Evolutionary conservation across 2,888 invertebrate species (phyloP).

Genomic region (Bibio marci): DNA sequence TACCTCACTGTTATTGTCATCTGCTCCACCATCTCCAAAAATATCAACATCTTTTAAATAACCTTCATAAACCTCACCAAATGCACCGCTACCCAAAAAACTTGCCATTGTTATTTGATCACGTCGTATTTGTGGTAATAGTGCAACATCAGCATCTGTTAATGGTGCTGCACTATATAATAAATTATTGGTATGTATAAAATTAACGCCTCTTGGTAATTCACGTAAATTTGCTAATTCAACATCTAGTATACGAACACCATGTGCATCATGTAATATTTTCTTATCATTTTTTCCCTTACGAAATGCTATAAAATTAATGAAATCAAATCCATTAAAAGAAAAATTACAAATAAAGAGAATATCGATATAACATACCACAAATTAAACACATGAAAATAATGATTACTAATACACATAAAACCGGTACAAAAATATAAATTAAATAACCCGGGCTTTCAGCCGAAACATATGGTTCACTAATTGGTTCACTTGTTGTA

Average conservation of each 20-base stretch:
- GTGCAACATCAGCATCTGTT: constrained; percentile 60
- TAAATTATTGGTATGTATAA: constrained; percentile 69
- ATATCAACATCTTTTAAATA: constrained; percentile 45
- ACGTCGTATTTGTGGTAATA: constrained; percentile 69
- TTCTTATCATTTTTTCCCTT: constrained; percentile 53
- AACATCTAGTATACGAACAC: constrained; percentile 46
- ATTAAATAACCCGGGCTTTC: constrained; percentile 32
- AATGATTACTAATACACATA: constrained; percentile 19
- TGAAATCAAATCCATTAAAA: neutral
- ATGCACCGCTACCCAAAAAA: constrained; percentile 89
- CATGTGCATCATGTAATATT: constrained; percentile 33
- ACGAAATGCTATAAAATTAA: constrained; percentile 36
- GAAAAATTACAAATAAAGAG: constrained; percentile 17
- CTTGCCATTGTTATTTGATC: constrained; percentile 75
- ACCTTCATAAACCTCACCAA: constrained; percentile 94
- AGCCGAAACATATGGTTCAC: constrained; percentile 23
- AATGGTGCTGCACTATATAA: constrained; percentile 51
- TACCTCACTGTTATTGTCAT: constrained; percentile 36
- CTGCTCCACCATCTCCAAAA: constrained; percentile 45
- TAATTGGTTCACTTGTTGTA: constrained; percentile 37
- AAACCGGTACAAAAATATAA: constrained; percentile 42
- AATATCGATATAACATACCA: constrained; percentile 22
- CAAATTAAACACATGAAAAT: neutral
- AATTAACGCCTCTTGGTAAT: constrained; percentile 48
- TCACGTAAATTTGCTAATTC: constrained; percentile 77